A percentile compares a stretch with the other conserved stretches of the same genome.
phyloP scores from a whole-genome alignment of 2,888 invertebrate genomes.

The Phengaris alcon region DNA sequence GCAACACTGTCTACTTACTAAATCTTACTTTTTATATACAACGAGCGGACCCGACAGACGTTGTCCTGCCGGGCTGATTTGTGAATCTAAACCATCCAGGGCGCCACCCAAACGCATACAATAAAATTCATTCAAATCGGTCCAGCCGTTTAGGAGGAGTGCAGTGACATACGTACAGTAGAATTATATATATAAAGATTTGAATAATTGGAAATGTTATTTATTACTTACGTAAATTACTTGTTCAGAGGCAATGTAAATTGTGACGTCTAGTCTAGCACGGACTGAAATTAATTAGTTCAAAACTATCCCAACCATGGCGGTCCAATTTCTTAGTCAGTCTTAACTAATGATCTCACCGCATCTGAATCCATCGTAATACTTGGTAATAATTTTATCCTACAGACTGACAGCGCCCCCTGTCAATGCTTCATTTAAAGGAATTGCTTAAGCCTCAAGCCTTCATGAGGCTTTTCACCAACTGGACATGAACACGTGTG shows the following conservation, averaged over 20 bases:
- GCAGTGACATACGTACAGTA: no score
- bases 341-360: conserved; percentile 9
- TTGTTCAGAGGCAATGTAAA: neutral
- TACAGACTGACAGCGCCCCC: neutral
- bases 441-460: neutral
- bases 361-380: conserved; percentile 8
- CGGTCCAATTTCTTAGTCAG: conserved; percentile 13
- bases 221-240: no score
- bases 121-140: no score
- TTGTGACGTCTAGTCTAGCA: neutral
- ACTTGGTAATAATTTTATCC: neutral
- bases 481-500: neutral
- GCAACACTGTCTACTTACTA: no score
- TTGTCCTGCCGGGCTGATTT: no score
- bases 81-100: no score
- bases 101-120: no score
- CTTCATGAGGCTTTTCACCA: neutral
- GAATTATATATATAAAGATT: no score
- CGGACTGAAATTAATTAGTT: conserved; percentile 7
- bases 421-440: conserved; percentile 2
- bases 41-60: no score
- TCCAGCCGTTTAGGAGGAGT: no score
- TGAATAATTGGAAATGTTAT: no score
- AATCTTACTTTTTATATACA: no score
- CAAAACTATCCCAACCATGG: neutral